Base-by-base conservation (phyloP, 2,797 vertebrate species). In the Margarornis squamiger region DNA sequence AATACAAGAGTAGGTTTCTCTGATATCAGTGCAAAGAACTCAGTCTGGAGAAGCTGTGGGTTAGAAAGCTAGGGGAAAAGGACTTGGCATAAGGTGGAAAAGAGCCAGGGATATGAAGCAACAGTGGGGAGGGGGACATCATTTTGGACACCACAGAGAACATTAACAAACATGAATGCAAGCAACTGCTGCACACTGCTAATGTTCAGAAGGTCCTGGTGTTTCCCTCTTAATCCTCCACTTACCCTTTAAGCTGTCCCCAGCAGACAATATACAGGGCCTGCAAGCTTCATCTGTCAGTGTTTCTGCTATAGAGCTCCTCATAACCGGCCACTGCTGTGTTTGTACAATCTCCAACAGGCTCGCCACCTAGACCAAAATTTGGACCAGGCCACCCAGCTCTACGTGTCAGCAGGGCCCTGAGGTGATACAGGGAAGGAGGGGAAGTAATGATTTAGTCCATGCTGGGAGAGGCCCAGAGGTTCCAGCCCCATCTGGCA, bases 321-420 rank as follows among this genome's bases (percentile, higher is more conserved):
- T 65, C 1, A 0, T 24, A 55, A 76, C 59, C 49, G 71, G 55
- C 36, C 41, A 86, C n/a, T 1, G 0, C 34, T 1, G 1, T 30
- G 38, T 57, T 87, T 51, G 11, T 32, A 63, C 16, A 45, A 29
- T 11, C 14, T 84, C 49, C 27, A 36, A 61, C 0, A 1, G 45
- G 18, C 27, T 70, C 22, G 7, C 15, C 38, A 29, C 51, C 20
- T 36, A 58, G 7, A 32, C 32, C 54, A 83, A 86, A 71, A 39
- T 41, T 34, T 12, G 18, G 17, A 32, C 49, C 41, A 45, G 43
- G 43, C 39, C 29, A 51, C 52, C 16, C 57, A 52, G 45, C 18
- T 32, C 32, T n/a, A 6, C 2, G 18, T 41, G 48, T 39, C n/a
- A 72, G 67, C 29, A 48, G 45, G 29, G 43, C 36, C 16, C 26